These are phyloP conservation scores for Oreochromis grahami DNA, from an alignment of 2,797 vertebrate genomes.

Conservation along the genomic window DNA sequence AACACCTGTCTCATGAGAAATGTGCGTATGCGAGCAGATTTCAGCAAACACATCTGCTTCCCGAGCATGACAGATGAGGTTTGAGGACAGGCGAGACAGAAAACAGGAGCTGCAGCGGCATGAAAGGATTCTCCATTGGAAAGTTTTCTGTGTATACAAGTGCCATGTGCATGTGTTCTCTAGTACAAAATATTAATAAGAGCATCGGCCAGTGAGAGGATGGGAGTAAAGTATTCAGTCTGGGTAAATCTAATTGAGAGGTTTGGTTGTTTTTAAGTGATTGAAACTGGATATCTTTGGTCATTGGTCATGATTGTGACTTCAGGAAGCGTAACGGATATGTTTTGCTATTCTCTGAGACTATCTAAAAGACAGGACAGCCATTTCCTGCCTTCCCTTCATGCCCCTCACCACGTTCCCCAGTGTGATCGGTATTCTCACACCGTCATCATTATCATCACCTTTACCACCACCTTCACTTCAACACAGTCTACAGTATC, in stretches of 20 bases:
- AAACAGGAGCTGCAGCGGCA: background rate
- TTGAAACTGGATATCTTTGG: background rate
- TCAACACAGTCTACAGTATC: background rate
- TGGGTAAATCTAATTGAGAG: background rate
- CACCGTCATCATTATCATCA: background rate
- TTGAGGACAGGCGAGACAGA: background rate
- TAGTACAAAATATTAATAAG: background rate
- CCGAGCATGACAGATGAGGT: background rate
- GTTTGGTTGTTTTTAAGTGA: background rate
- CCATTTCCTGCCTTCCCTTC: background rate
- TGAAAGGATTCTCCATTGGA: background rate
- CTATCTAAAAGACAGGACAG: background rate
- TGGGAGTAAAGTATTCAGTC: background rate
- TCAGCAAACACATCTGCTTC: background rate
- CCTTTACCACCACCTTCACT: background rate
- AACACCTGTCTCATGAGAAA: background rate
- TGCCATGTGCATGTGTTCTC: background rate
- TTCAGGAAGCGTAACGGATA: background rate
- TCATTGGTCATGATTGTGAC: background rate
- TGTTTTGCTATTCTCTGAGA: background rate
- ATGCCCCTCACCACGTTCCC: background rate
- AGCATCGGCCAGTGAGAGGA: background rate
- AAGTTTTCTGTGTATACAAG: background rate
- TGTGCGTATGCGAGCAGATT: background rate
- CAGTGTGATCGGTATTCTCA: background rate